Evolutionary conservation across 2,113 vertebrate genomes (phyloP).

Genomic region (Pseudorectes ferrugineus): DNA sequence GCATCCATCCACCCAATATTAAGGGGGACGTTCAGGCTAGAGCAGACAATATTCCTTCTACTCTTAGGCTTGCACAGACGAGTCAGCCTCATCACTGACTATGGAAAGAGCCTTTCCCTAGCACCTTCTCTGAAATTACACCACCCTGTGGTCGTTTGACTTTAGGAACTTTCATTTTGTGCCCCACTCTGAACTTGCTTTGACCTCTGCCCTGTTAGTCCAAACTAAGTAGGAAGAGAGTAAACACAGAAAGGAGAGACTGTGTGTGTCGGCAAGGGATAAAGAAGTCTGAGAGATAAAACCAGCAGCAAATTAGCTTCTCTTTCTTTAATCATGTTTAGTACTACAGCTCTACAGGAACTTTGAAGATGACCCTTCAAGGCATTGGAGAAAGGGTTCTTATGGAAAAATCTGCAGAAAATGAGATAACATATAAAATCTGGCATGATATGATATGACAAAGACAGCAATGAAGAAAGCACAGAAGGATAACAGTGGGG

Average conservation of each 20-base stretch:
- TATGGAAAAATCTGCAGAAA: not conserved
- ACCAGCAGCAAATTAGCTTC: not conserved
- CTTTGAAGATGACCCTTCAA: not conserved
- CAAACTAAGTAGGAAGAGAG: not conserved
- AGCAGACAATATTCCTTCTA: not conserved
- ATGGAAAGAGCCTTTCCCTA: not conserved
- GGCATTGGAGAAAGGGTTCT: not conserved
- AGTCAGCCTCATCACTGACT: not conserved
- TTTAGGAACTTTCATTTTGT: not conserved
- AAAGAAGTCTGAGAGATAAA: not conserved
- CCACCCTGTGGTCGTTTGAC: not conserved
- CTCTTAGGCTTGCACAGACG: not conserved
- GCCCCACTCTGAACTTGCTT: not conserved
- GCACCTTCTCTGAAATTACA: not conserved
- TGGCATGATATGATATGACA: not conserved
- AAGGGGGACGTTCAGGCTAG: accelerated
- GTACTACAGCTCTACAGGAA: not conserved
- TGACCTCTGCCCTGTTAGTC: not conserved
- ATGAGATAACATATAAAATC: not conserved
- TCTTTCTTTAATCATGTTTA: not conserved
- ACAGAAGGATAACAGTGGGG: not conserved
- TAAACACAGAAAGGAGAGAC: not conserved
- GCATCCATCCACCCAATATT: not conserved
- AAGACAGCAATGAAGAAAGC: not conserved
- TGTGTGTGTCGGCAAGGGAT: not conserved